Conservation (phyloP, 2,888 invertebrate genomes). For the Xanthia icteritia region DNA sequence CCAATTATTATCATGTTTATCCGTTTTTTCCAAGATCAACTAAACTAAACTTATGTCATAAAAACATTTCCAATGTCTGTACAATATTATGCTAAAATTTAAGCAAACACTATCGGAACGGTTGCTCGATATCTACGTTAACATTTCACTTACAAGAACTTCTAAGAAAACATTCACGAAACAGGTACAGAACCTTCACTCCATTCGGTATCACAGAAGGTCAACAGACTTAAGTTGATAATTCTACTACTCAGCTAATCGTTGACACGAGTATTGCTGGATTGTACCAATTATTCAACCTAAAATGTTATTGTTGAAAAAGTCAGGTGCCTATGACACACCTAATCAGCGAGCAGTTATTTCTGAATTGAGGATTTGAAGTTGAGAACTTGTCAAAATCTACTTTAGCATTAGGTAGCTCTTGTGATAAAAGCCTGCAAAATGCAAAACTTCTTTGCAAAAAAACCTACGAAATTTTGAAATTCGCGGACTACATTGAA, state of each 20-base stretch:
- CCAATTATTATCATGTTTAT: not conserved
- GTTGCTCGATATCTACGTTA: slow-evolving; percentile 1
- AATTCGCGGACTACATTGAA: no score
- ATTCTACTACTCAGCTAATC: not conserved
- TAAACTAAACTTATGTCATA: not conserved
- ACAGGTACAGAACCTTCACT: not conserved
- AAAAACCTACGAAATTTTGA: no score
- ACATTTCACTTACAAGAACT: slow-evolving; percentile 1
- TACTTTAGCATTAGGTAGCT: no score
- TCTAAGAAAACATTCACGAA: not conserved
- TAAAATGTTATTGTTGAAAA: not conserved
- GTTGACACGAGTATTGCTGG: not conserved
- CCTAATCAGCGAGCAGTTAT: not conserved
- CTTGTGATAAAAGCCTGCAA: no score
- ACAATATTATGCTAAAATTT: slow-evolving; percentile 8
- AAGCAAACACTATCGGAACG: slow-evolving; percentile 13
- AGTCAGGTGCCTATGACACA: not conserved
- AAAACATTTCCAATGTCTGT: slow-evolving; percentile 2
- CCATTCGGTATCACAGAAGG: no score
- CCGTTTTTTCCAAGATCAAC: not conserved
- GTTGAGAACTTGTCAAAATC: no score
- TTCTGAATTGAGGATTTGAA: no score
- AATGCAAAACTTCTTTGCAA: no score
- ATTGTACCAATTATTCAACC: not conserved
- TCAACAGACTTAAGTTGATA: not conserved